These are phyloP conservation scores for Masticophis lateralis DNA, from an alignment of 2,797 vertebrate genomes.

Conservation along the genomic window DNA sequence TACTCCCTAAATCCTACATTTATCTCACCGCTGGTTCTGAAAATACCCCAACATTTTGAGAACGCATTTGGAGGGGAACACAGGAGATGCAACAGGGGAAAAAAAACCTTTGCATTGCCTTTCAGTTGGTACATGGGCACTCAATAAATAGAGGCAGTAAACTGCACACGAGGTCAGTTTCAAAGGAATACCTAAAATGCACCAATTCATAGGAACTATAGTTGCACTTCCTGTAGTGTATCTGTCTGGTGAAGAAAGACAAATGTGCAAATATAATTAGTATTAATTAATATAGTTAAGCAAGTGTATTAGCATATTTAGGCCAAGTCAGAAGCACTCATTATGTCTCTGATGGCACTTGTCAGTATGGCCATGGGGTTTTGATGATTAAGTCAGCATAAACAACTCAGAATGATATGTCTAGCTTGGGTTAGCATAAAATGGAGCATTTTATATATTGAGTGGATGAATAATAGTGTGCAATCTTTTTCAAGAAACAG, in stretches of 20 bases:
- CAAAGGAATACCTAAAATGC: not conserved
- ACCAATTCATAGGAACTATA: not conserved
- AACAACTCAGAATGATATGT: fast-evolving
- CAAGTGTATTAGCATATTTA: not conserved
- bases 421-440: not conserved
- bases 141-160: not conserved
- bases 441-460: slow-evolving; percentile 6
- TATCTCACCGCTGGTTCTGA: not conserved
- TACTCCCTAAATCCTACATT: not conserved
- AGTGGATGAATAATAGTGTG: slow-evolving; percentile 33
- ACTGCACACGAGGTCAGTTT: not conserved
- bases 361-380: not conserved
- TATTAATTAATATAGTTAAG: slow-evolving; percentile 3
- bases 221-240: not conserved
- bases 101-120: not conserved
- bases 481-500: slow-evolving; percentile 51
- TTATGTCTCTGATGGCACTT: not conserved
- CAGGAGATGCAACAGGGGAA: no score
- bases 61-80: not conserved
- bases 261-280: not conserved
- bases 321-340: not conserved
- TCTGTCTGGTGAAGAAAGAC: not conserved
- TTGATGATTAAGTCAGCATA: not conserved
- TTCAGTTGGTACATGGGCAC: not conserved
- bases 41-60: not conserved